Percentiles rank a stretch among this genome's conserved stretches.
phyloP scores from a whole-genome alignment of 2,113 vertebrate species.

The Callaeas wilsoni region DNA sequence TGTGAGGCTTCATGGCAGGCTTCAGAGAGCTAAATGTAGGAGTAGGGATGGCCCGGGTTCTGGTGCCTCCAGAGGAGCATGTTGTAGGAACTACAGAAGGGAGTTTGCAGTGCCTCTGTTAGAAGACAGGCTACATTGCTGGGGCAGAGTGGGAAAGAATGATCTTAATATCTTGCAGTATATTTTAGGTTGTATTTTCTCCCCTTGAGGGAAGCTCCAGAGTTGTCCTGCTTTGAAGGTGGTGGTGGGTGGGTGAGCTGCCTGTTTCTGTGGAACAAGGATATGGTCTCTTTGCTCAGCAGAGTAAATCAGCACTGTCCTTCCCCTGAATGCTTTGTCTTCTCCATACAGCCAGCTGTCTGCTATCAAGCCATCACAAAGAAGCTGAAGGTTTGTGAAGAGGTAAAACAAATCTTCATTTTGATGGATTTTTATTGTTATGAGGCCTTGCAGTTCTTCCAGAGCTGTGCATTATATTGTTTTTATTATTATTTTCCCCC shows the following conservation, averaged over 20 bases:
- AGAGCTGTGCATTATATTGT: neutral
- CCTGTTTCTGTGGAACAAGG: neutral
- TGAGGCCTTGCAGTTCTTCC: neutral
- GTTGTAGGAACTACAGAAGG: neutral
- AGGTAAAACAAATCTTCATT: slow-evolving; percentile 72
- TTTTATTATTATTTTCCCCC: neutral
- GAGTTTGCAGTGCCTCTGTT: neutral
- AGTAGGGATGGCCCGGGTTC: neutral
- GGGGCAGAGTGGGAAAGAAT: neutral
- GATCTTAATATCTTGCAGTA: neutral
- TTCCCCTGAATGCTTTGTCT: slow-evolving; percentile 13
- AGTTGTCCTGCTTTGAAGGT: neutral
- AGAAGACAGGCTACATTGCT: neutral
- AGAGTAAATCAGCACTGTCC: neutral
- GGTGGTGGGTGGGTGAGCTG: neutral
- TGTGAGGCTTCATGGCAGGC: neutral
- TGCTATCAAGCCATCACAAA: slow-evolving; percentile 90
- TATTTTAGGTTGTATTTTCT: neutral
- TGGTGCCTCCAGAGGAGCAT: neutral
- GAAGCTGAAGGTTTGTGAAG: slow-evolving; percentile 93
- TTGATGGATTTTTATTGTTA: neutral
- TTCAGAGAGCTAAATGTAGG: neutral
- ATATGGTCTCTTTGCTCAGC: neutral
- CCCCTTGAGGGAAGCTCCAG: neutral
- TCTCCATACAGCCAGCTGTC: slow-evolving; percentile 72